Evolutionary conservation across 1,140 invertebrate species (phyloP).

Genomic region (Atta texana): DNA sequence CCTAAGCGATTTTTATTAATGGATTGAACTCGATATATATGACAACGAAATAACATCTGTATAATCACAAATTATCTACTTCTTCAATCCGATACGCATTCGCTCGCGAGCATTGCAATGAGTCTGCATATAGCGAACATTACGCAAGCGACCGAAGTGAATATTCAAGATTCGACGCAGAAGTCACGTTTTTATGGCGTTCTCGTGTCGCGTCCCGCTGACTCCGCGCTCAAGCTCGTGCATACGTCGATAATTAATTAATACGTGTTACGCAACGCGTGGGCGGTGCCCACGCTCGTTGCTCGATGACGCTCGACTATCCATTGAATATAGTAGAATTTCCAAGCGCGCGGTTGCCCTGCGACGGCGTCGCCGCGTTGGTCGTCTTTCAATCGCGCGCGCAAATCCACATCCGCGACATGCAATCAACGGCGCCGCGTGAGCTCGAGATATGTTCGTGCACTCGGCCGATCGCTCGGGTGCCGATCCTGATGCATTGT

Average conservation of each 20-base stretch:
- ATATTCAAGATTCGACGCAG: constrained; percentile 39
- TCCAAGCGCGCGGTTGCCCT: not conserved
- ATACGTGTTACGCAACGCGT: constrained; percentile 47
- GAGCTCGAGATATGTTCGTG: constrained; percentile 13
- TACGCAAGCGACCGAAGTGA: constrained; percentile 29
- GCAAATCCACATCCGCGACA: constrained; percentile 31
- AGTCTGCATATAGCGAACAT: constrained; percentile 28
- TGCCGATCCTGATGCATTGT: constrained; percentile 55
- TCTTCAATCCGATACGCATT: constrained; percentile 34
- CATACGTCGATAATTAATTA: constrained; percentile 48
- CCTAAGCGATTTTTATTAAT: not conserved
- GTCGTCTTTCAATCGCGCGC: constrained; percentile 41
- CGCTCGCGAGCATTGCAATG: constrained; percentile 13
- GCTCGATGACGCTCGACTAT: constrained; percentile 16
- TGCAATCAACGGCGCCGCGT: constrained; percentile 40
- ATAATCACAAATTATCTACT: constrained; percentile 19
- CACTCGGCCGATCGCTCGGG: not conserved
- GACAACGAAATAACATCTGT: not conserved
- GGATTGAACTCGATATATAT: not conserved
- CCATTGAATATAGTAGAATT: constrained; percentile 35
- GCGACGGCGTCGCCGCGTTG: too few species aligned
- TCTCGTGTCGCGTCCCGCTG: not conserved
- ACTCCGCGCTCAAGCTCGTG: not conserved
- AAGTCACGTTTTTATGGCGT: constrained; percentile 26
- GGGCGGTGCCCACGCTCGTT: constrained; percentile 39